Base-by-base conservation (phyloP, 2,888 invertebrate genomes). In the Coleophora deauratella region DNA sequence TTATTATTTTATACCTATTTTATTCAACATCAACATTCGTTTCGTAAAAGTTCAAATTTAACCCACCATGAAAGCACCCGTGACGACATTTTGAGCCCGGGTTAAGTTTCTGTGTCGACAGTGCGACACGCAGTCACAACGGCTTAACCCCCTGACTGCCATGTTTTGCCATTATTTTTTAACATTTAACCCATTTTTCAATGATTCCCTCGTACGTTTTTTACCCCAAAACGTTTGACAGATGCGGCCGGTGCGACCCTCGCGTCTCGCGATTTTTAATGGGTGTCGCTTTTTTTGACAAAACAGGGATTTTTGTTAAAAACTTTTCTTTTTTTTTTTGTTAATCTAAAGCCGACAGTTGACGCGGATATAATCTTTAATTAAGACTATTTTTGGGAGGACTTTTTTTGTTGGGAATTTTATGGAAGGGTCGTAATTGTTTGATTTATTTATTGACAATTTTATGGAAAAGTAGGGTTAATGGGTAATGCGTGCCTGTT, bases 341-440 rank as follows among this genome's bases (percentile, higher is more conserved):
- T 66, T 63, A 72, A 70, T 76, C 72, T 64, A 81, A 82, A 85
- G 80, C 81, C 63, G 84, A 82, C 84, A 82, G 79, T 82, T 85
- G 84, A 85, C 84, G 84, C 84, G 81, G 57, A 84, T 61, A 76
- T 84, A 85, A 85, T 85, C 82, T 80, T 80, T 78, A 84, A 85
- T 82, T 81, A 81, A 78, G 76, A 77, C 65, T 72, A 70, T 75
- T 82, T 76, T 78, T 75, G 67, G 66, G 51, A 61, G 60, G 55
- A 67, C 66, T 65, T 64, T 60, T 42, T 43, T 40, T 9, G 32
- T 28, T 21, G 3, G 21, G 21, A 21, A 6, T 21, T 21, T 21
- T 21, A 21, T 42, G 42, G 28, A 46, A 51, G 64, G 62, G 62
- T 62, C 42, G 65, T 69, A 62, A 71, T 72, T 66, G 67, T 60